Percentiles rank a stretch among this genome's conserved stretches.
Evolutionary conservation across 2,113 vertebrate species (phyloP).

Genomic region (Trematocara macrostoma): DNA sequence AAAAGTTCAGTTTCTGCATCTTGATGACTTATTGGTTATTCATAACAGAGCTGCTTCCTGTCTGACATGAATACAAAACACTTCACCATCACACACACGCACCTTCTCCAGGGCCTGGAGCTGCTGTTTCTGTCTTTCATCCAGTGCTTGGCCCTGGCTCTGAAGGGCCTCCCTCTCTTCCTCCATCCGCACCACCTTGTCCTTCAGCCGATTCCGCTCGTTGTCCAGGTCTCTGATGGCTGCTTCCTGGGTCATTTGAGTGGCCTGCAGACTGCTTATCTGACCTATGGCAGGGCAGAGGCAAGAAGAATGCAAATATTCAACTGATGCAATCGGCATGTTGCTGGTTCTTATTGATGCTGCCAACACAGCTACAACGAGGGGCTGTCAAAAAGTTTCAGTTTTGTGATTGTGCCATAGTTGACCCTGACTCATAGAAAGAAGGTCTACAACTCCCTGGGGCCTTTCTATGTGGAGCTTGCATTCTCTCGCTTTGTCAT

Average conservation of each 20-base stretch:
- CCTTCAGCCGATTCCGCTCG: constrained; percentile 89
- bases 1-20: not conserved
- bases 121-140: constrained; percentile 90
- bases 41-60: not conserved
- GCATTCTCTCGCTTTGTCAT: not conserved
- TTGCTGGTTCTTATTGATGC: not conserved
- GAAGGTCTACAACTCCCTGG: not conserved
- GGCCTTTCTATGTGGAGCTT: not conserved
- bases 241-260: constrained; percentile 95
- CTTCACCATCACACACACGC: not conserved
- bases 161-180: constrained; percentile 87
- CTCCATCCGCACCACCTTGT: constrained; percentile 87
- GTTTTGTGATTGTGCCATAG: not conserved
- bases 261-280: constrained; percentile 96
- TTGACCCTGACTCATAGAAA: not conserved
- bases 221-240: constrained; percentile 96
- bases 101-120: constrained; percentile 91
- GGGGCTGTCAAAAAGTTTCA: not conserved
- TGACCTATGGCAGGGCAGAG: constrained; percentile 76
- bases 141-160: constrained; percentile 85
- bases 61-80: not conserved
- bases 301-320: not conserved
- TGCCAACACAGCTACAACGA: not conserved
- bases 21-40: constrained; percentile 30
- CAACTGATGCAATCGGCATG: not conserved